phyloP scores from a whole-genome alignment of 2,113 vertebrate species.

The Hippocampus zosterae region DNA sequence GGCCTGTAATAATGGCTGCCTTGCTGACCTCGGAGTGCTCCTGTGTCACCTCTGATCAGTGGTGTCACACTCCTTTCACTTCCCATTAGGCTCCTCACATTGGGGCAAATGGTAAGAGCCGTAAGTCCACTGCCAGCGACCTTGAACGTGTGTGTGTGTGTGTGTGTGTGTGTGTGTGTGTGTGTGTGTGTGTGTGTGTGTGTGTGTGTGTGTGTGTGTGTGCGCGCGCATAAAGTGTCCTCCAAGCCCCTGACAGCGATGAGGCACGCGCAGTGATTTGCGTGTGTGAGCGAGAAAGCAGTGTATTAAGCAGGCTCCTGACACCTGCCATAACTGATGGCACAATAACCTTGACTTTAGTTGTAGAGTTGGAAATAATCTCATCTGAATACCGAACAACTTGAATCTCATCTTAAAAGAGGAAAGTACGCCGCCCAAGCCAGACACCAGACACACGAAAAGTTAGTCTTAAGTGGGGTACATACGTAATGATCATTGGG shows the following conservation, averaged over 20 bases:
- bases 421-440: not conserved
- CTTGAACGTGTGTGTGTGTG: conserved; percentile 49
- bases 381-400: conserved; percentile 17
- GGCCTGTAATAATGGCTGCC: conserved; percentile 40
- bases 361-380: conserved; percentile 14
- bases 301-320: conserved; percentile 29
- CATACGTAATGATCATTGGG: not conserved
- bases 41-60: conserved; percentile 68
- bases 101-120: conserved; percentile 45
- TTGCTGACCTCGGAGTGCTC: conserved; percentile 51
- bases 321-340: conserved; percentile 16
- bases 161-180: conserved; percentile 38
- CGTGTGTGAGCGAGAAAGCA: conserved; percentile 17
- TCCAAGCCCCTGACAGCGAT: conserved; percentile 26
- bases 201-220: conserved; percentile 36
- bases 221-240: conserved; percentile 7
- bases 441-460: not conserved
- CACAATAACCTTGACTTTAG: conserved; percentile 14
- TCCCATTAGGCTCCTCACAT: conserved; percentile 61
- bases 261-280: conserved; percentile 20
- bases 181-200: conserved; percentile 17
- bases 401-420: not conserved
- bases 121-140: conserved; percentile 64
- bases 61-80: conserved; percentile 67
- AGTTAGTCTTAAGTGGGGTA: not conserved